phyloP scores from a whole-genome alignment of 2,797 vertebrate genomes.

The Valencia hispanica region DNA sequence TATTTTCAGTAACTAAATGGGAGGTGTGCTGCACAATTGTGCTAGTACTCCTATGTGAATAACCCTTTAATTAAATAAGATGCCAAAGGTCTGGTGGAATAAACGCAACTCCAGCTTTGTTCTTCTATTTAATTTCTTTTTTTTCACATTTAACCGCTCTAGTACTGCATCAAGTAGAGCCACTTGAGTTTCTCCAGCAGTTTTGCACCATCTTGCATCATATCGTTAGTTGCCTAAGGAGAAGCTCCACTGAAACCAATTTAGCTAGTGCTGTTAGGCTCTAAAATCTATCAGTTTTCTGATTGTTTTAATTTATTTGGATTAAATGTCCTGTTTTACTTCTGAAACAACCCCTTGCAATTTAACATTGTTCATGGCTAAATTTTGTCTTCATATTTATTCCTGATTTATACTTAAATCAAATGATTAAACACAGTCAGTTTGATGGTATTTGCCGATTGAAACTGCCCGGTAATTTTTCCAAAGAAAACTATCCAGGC shows the following conservation, averaged over 20 bases:
- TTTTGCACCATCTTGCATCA: constrained; percentile 74
- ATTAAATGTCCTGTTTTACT: constrained; percentile 42
- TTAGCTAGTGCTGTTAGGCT: constrained; percentile 55
- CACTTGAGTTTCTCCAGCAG: constrained; percentile 52
- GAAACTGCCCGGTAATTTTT: constrained; percentile 34
- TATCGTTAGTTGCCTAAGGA: constrained; percentile 53
- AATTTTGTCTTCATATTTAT: constrained; percentile 23
- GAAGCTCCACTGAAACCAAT: constrained; percentile 58
- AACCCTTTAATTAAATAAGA: not conserved
- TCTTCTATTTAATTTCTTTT: constrained; percentile 8
- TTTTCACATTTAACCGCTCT: constrained; percentile 24
- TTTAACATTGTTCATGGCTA: constrained; percentile 34
- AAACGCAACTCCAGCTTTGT: constrained; percentile 6
- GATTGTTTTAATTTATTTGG: constrained; percentile 49
- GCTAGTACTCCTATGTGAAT: too few species aligned
- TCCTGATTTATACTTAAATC: constrained; percentile 27
- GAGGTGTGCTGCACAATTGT: too few species aligned
- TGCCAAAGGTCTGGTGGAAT: not conserved
- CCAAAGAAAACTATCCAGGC: constrained; percentile 11
- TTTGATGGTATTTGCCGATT: constrained; percentile 38
- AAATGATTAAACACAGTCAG: constrained; percentile 38
- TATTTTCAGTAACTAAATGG: too few species aligned
- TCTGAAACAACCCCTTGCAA: constrained; percentile 33
- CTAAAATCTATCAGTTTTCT: constrained; percentile 48
- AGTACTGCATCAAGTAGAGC: constrained; percentile 21